Percentiles rank a stretch among this genome's conserved stretches.
These are phyloP conservation scores for Macaca mulatta DNA, from an alignment of 2,113 vertebrate genomes.

Conservation along the genomic window DNA sequence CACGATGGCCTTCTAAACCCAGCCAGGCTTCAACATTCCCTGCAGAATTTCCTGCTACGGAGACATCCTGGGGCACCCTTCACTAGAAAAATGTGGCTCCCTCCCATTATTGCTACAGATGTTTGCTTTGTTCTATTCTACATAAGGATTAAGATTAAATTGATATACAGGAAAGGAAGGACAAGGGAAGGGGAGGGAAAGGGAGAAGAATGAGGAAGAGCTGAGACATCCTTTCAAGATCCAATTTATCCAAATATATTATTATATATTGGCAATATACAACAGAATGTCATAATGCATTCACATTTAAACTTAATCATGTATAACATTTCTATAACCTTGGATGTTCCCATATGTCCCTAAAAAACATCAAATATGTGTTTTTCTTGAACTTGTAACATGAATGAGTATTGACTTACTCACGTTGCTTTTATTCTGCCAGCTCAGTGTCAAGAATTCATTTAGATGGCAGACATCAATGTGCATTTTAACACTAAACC, in stretches of 20 bases:
- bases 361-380: background rate
- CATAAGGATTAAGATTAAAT: background rate
- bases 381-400: background rate
- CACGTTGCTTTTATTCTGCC: background rate
- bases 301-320: background rate
- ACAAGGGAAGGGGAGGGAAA: no score
- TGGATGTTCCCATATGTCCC: background rate
- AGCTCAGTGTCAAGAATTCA: background rate
- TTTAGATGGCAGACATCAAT: background rate
- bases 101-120: background rate
- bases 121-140: background rate
- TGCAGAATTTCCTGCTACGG: background rate
- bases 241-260: background rate
- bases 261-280: background rate
- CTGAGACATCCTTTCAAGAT: background rate
- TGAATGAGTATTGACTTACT: background rate
- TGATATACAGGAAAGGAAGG: background rate
- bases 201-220: background rate
- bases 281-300: background rate
- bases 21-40: background rate
- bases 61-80: background rate
- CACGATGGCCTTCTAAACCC: background rate
- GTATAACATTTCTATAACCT: background rate
- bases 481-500: background rate
- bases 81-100: fast-evolving